These are phyloP conservation scores for Danio choprae DNA, from an alignment of 2,797 vertebrate genomes.

Conservation along the genomic window DNA sequence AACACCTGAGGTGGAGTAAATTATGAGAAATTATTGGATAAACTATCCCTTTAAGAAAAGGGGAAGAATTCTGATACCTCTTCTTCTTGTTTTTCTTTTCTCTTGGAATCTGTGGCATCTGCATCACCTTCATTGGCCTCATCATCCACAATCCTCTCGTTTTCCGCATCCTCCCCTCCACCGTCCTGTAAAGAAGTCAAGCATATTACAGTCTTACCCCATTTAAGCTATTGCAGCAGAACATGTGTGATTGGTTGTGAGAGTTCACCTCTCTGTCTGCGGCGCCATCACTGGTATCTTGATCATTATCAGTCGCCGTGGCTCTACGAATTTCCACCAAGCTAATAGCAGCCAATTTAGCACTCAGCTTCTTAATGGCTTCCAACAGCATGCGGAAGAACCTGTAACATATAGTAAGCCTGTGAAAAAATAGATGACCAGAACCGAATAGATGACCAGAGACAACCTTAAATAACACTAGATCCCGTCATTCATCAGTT, in stretches of 20 bases:
- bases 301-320: conserved; percentile 77
- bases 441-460: too few relatives aligned
- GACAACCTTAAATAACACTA: too few relatives aligned
- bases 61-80: conserved; percentile 70
- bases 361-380: conserved; percentile 83
- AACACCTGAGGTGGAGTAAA: too few relatives aligned
- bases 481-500: too few relatives aligned
- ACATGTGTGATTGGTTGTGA: neutral
- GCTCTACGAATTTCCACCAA: conserved; percentile 85
- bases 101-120: conserved; percentile 89
- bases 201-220: neutral
- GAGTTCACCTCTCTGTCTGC: conserved; percentile 60
- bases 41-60: neutral
- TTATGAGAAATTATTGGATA: neutral
- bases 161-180: conserved; percentile 70
- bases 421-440: neutral
- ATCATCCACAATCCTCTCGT: conserved; percentile 82
- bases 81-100: conserved; percentile 88
- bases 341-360: conserved; percentile 84
- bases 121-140: conserved; percentile 91
- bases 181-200: conserved; percentile 60
- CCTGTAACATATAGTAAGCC: conserved; percentile 67
- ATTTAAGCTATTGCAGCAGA: neutral
- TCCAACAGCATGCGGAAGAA: conserved; percentile 89
- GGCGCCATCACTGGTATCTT: conserved; percentile 6